Conservation (phyloP, 2,113 vertebrate species). For the Xyrauchen texanus region DNA sequence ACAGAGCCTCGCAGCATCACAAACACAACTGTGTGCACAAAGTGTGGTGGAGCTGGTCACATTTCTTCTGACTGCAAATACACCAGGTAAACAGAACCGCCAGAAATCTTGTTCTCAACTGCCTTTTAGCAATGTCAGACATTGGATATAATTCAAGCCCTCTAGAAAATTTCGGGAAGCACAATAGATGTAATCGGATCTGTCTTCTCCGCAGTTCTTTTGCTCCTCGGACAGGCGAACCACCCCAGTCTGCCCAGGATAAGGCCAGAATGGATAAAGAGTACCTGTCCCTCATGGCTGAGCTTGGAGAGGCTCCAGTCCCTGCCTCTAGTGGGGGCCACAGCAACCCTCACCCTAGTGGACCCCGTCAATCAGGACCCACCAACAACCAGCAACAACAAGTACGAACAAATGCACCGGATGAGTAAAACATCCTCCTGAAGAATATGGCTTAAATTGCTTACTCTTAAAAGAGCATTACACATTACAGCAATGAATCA, state of each 20-base stretch:
- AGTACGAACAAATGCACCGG: slow-evolving; percentile 64
- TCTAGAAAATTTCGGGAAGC: background rate
- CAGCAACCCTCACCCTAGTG: slow-evolving; percentile 64
- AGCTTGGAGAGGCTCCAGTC: slow-evolving; percentile 88
- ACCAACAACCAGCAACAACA: slow-evolving; percentile 76
- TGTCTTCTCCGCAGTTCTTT: slow-evolving; percentile 59
- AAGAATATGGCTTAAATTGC: too few relatives aligned
- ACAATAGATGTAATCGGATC: background rate
- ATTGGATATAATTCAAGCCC: too few relatives aligned
- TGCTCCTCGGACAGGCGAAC: slow-evolving; percentile 79
- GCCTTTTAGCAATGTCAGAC: too few relatives aligned
- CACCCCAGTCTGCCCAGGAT: slow-evolving; percentile 90
- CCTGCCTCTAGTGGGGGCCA: slow-evolving; percentile 80
- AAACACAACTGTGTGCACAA: slow-evolving; percentile 90
- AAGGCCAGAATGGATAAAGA: slow-evolving; percentile 95
- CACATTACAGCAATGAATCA: too few relatives aligned
- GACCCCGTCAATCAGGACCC: slow-evolving; percentile 70
- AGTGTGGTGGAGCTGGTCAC: slow-evolving; percentile 91
- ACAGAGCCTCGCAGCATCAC: slow-evolving; percentile 90
- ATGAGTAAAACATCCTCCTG: too few relatives aligned
- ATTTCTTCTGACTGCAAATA: slow-evolving; percentile 94
- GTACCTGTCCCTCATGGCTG: slow-evolving; percentile 93
- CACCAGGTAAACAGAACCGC: slow-evolving; percentile 71
- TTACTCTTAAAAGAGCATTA: too few relatives aligned
- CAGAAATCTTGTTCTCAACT: background rate